These are phyloP conservation scores for Amblyraja radiata DNA, from an alignment of 2,797 vertebrate species.

Conservation along the genomic window DNA sequence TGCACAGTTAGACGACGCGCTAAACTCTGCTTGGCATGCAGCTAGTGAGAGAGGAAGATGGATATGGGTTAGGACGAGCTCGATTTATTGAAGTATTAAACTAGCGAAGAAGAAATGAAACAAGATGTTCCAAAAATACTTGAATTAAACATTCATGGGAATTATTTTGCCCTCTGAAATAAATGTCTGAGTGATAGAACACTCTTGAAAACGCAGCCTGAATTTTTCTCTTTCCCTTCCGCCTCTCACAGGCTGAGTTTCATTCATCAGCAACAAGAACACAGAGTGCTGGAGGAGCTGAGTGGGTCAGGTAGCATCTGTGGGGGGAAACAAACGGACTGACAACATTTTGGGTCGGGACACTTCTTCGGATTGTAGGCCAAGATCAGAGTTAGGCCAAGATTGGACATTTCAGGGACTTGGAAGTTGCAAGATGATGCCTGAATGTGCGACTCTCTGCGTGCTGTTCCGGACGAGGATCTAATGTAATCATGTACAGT, in stretches of 20 bases:
- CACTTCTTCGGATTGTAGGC: too few species aligned
- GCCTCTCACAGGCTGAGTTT: background rate
- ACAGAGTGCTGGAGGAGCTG: too few species aligned
- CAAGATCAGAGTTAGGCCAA: too few species aligned
- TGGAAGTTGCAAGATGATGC: too few species aligned
- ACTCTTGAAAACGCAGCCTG: background rate
- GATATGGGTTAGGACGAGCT: conserved; percentile 41
- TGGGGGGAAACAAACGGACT: too few species aligned
- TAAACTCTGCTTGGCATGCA: background rate
- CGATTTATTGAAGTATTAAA: conserved; percentile 44
- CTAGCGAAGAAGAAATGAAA: conserved; percentile 45
- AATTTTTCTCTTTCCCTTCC: background rate
- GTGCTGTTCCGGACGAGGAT: too few species aligned
- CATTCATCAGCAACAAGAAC: too few species aligned
- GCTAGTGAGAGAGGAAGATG: background rate
- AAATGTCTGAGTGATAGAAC: conserved; percentile 31
- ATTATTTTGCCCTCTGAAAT: conserved; percentile 22
- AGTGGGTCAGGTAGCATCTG: too few species aligned
- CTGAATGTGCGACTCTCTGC: too few species aligned
- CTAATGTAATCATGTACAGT: too few species aligned
- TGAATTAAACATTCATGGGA: conserved; percentile 36
- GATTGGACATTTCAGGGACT: too few species aligned
- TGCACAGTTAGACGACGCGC: conserved; percentile 18
- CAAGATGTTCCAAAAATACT: conserved; percentile 36
- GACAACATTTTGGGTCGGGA: too few species aligned